Conservation (phyloP, 2,888 invertebrate species). For the Aspidapion aeneum region DNA sequence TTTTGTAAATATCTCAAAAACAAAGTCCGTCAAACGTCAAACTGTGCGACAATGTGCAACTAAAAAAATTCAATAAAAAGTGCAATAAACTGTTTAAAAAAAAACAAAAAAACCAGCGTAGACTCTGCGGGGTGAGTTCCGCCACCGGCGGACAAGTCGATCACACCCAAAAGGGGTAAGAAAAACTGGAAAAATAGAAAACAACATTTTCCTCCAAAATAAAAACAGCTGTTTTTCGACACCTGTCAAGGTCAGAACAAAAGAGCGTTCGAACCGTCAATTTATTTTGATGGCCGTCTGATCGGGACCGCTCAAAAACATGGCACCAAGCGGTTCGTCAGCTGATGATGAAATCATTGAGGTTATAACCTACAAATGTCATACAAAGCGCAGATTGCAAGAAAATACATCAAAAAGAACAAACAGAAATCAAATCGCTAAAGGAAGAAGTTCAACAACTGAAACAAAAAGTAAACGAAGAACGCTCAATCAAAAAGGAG, state of each 20-base stretch:
- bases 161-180: background rate
- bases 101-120: conserved; percentile 3
- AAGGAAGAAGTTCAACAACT: background rate
- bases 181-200: background rate
- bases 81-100: background rate
- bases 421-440: background rate
- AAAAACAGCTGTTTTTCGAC: background rate
- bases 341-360: background rate
- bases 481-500: background rate
- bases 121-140: background rate
- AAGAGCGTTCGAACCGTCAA: background rate
- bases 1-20: too few species aligned
- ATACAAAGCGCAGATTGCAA: background rate
- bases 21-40: too few species aligned
- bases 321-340: background rate
- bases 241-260: background rate
- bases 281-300: background rate
- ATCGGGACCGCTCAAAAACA: too few species aligned
- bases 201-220: background rate
- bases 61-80: background rate
- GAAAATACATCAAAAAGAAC: background rate
- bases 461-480: background rate
- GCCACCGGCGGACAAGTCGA: background rate
- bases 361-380: background rate
- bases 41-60: too few species aligned